Evolutionary conservation across 2,888 invertebrate species (phyloP), one percentile per base, ranked within the genome.

Genomic region (Pristionchus entomophagus): DNA sequence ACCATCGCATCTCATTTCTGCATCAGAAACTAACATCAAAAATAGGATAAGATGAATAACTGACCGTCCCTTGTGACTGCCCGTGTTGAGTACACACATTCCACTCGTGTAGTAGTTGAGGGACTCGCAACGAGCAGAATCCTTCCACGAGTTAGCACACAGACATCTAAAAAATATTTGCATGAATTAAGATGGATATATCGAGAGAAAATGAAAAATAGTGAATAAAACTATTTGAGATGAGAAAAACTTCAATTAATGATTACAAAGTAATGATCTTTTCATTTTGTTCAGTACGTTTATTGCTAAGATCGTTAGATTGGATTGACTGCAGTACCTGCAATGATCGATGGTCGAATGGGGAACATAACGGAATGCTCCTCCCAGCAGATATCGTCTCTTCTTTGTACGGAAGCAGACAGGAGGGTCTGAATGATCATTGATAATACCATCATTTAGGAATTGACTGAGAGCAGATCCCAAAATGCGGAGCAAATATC

Each of bases 331-430:
- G n/a, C n/a, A 14, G 6, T n/a, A 84, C 85, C 85, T 85, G 85
- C 85, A 85, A 6, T 85, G 73, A 8, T 85, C 56, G 14, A 85
- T 73, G 2, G 73, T 73, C n/a, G 85, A 77, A 29, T 85, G 56
- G 2, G 73, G 77, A 0, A 73, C 35, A 29, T 77, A 56, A 22
- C 56, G 45, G 86, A 90, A 92, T 12, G 86, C 88, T 8, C 90
- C 91, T n/a, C 91, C 89, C 17, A 91, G 84, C 53, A 93, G 87
- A 32, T 90, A 88, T 45, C 91, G 89, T 26, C 90, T 88, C 14
- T 89, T 87, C 32, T 91, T 90, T 22, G 88, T 90, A n/a, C 90
- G 90, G 86, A 89, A 93, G 86, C 93, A 93, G 41, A 89, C 87
- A 0, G 85, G 85, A 29, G 53, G 22, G 32, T 77, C 85, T 85